Evolutionary conservation across 2,797 vertebrate species (phyloP).

Genomic region (Hirundo rustica): DNA sequence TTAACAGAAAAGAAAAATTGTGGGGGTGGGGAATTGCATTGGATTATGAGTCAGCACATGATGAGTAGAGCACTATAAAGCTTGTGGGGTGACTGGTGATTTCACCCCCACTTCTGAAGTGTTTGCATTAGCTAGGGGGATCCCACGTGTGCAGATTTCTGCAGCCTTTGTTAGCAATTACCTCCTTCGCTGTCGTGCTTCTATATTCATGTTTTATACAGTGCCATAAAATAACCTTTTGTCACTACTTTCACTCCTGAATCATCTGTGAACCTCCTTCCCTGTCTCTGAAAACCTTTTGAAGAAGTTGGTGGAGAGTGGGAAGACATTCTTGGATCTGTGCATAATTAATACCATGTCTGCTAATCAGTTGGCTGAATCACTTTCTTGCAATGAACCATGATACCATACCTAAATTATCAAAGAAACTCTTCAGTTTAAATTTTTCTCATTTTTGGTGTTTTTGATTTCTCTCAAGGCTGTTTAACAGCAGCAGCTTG

Average conservation of each 20-base stretch:
- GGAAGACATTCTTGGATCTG: constrained; percentile 22
- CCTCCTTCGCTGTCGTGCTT: background rate
- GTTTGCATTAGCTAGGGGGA: background rate
- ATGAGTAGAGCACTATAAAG: background rate
- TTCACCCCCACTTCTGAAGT: constrained; percentile 6
- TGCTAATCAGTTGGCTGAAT: constrained; percentile 37
- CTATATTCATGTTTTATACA: constrained; percentile 18
- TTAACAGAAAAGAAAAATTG: constrained; percentile 40
- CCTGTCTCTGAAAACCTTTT: constrained; percentile 46
- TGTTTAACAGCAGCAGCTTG: constrained; percentile 90
- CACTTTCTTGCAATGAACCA: background rate
- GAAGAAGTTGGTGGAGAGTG: constrained; percentile 46
- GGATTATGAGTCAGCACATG: constrained; percentile 44
- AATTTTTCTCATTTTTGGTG: constrained; percentile 14
- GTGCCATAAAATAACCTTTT: constrained; percentile 70
- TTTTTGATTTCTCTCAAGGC: constrained; percentile 70
- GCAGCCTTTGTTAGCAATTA: background rate
- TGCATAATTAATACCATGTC: constrained; percentile 21
- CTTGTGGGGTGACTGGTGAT: background rate
- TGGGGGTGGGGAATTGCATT: background rate
- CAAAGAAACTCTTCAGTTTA: background rate
- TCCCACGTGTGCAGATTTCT: background rate
- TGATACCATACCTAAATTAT: background rate
- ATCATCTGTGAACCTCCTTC: constrained; percentile 19
- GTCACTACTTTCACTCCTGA: constrained; percentile 19